Evolutionary conservation across 2,113 vertebrate species (phyloP), one percentile per base, ranked within the genome.

Genomic region (Ammospiza nelsoni): DNA sequence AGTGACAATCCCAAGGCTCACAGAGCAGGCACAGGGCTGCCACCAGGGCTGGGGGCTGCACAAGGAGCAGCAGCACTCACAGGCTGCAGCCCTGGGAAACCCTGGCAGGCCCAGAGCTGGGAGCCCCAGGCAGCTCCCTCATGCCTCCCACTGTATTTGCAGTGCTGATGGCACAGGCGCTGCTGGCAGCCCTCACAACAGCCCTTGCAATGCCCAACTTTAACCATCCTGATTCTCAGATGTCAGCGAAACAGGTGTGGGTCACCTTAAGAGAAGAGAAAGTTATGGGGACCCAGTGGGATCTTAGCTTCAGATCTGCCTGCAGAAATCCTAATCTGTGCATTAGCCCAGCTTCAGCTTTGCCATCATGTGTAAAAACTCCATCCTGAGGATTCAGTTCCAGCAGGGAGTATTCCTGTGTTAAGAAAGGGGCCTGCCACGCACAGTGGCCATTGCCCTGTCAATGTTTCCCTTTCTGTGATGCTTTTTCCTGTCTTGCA

Each of bases 1-100:
- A 25, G 9, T 1, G 13, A 3, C 19, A 51, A 20, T 20, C 27
- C 52, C 1, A 5, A 16, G 0, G 1, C 9, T 6, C 18, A 3
- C 39, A 44, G 27, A 37, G 9, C 29, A 5, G 37, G 37, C 27
- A 33, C 8, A 1, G 18, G 12, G 15, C 9, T 74, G 17, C 35
- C 35, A 25, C 3, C 74, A 37, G 19, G 9, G 6, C n/a, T 5
- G 41, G 10, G 39, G 12, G 16, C 76, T 9, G 8, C 15, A 35
- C 39, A 31, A 46, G 18, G 17, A 76, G 33, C 61, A 41, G 43
- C 5, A 1, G 72, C 8, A 1, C 29, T 6, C 7, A 15, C 17
- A 51, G 35, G 2, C 9, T 6, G 16, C 20, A 57, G 54, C 25
- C 66, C 14, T 1, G 20, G 58, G 35, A 87, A 63, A 66, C 7